These are phyloP conservation scores for Poeciliopsis turneri DNA, from an alignment of 2,797 vertebrate species.

Conservation along the genomic window DNA sequence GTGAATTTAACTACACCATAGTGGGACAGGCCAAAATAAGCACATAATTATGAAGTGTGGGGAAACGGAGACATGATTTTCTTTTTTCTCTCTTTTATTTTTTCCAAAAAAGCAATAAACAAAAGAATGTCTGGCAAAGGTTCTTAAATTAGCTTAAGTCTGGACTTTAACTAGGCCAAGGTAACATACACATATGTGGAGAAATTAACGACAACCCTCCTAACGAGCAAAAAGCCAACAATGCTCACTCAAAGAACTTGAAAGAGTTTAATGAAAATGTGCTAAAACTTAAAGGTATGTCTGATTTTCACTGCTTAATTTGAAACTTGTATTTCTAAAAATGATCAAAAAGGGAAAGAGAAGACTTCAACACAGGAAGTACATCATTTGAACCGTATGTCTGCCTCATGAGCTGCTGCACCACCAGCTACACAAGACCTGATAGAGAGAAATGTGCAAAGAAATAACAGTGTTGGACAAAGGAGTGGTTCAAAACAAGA, in stretches of 20 bases:
- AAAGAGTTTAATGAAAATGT: neutral
- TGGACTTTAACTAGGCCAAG: neutral
- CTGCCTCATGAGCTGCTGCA: conserved; percentile 21
- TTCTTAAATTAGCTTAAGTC: neutral
- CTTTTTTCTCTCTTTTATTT: neutral
- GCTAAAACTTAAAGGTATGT: neutral
- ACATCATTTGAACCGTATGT: neutral
- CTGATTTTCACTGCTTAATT: no score
- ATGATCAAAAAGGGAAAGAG: conserved; percentile 8
- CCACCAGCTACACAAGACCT: conserved; percentile 9
- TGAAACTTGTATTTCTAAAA: neutral
- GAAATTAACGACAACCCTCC: neutral
- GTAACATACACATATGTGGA: neutral
- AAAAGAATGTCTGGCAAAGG: neutral
- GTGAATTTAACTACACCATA: neutral
- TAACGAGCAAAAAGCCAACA: neutral
- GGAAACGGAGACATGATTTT: neutral
- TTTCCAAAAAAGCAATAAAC: neutral
- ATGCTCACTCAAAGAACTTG: neutral
- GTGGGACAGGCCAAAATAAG: neutral
- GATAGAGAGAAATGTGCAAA: conserved; percentile 20
- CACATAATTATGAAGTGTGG: neutral
- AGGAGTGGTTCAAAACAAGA: conserved; percentile 27
- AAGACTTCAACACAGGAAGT: neutral
- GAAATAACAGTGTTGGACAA: conserved; percentile 40